These are phyloP conservation scores for Nothobranchius furzeri DNA, from an alignment of 2,113 vertebrate genomes.

Conservation along the genomic window DNA sequence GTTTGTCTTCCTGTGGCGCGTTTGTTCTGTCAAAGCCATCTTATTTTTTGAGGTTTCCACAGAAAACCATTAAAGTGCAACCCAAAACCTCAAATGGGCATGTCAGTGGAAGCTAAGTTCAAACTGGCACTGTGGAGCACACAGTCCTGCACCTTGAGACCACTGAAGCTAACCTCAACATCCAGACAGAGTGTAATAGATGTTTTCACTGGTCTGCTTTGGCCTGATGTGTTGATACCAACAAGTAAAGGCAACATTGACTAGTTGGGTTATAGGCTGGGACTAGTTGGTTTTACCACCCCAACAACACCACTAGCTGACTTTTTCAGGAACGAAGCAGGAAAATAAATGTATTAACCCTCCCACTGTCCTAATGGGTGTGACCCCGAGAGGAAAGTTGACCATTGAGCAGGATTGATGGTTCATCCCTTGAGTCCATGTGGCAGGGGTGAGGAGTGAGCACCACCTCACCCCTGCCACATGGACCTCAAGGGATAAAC, in stretches of 20 bases:
- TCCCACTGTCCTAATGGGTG: too few species aligned
- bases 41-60: slow-evolving; percentile 42
- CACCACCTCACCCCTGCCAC: too few species aligned
- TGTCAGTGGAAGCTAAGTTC: slow-evolving; percentile 70
- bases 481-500: too few species aligned
- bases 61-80: slow-evolving; percentile 68
- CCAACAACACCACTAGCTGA: slow-evolving; percentile 33
- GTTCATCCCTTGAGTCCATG: too few species aligned
- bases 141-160: slow-evolving; percentile 62
- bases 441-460: too few species aligned
- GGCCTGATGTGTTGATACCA: slow-evolving; percentile 55
- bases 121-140: slow-evolving; percentile 66
- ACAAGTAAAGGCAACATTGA: slow-evolving; percentile 59
- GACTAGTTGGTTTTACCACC: slow-evolving; percentile 26
- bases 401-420: too few species aligned
- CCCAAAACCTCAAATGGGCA: slow-evolving; percentile 76
- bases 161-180: slow-evolving; percentile 64
- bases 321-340: slow-evolving; percentile 39
- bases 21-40: slow-evolving; percentile 49
- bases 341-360: slow-evolving; percentile 25
- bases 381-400: too few species aligned
- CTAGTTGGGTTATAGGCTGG: slow-evolving; percentile 62
- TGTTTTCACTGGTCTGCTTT: slow-evolving; percentile 56
- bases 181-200: slow-evolving; percentile 54
- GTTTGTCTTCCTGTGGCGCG: slow-evolving; percentile 70